These are phyloP conservation scores for Eupithecia insigniata DNA, from an alignment of 2,888 invertebrate species.

Conservation along the genomic window DNA sequence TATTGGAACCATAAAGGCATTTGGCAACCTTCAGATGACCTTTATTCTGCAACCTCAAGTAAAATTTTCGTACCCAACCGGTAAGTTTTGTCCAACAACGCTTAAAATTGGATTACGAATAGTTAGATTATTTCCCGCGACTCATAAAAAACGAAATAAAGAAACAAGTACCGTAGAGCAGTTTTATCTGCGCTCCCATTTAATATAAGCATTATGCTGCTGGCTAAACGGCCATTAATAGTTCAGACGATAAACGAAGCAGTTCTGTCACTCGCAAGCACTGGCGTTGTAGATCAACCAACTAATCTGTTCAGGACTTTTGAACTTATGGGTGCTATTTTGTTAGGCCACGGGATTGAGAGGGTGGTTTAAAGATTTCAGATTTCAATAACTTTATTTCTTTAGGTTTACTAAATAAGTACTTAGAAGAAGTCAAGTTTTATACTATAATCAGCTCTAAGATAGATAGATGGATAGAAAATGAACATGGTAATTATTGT, in stretches of 20 bases:
- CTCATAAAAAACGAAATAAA: not conserved
- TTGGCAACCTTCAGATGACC: not conserved
- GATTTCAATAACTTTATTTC: no score
- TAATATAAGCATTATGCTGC: constrained; percentile 12
- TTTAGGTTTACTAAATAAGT: no score
- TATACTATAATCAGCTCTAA: no score
- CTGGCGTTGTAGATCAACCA: not conserved
- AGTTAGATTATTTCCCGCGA: not conserved
- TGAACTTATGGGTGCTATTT: not conserved
- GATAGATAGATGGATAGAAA: no score
- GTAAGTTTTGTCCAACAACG: not conserved
- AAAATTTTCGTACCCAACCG: not conserved
- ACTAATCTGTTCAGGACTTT: not conserved
- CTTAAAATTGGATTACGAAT: not conserved
- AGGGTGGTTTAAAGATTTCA: no score
- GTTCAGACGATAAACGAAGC: constrained; percentile 15
- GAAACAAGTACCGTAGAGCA: constrained; percentile 3
- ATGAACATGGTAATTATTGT: no score
- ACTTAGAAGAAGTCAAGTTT: no score
- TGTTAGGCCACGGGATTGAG: no score
- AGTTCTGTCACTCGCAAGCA: constrained; percentile 29
- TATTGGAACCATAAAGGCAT: not conserved
- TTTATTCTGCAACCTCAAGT: not conserved
- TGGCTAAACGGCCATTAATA: constrained; percentile 15
- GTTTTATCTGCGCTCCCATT: constrained; percentile 6